Percentiles rank a stretch among this genome's conserved stretches.
These are phyloP conservation scores for Rhodophaea formosa DNA, from an alignment of 2,888 invertebrate genomes.

Conservation along the genomic window DNA sequence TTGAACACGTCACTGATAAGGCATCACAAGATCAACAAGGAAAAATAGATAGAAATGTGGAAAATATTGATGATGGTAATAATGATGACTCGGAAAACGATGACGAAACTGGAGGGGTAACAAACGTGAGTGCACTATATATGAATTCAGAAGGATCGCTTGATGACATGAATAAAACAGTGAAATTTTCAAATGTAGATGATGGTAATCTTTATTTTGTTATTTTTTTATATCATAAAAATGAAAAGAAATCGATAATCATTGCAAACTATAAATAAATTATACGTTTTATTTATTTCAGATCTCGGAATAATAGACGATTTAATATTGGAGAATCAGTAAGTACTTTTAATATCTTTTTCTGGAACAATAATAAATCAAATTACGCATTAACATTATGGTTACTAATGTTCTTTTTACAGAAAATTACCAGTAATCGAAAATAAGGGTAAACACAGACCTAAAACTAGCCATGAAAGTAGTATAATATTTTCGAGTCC, in stretches of 20 bases:
- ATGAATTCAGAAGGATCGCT: constrained; percentile 34
- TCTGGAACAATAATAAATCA: too few species aligned
- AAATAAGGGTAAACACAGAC: background rate
- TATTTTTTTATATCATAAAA: constrained; percentile 17
- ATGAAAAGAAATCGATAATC: background rate
- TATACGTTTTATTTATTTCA: background rate
- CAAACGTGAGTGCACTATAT: constrained; percentile 33
- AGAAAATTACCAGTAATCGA: background rate
- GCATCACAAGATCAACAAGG: background rate
- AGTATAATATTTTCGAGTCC: constrained; percentile 39
- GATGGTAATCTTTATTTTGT: constrained; percentile 51
- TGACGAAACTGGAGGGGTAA: constrained; percentile 16
- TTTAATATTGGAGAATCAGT: background rate
- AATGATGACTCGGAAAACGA: background rate
- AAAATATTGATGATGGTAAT: background rate
- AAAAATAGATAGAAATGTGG: background rate
- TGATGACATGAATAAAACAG: constrained; percentile 55
- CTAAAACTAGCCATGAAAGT: background rate
- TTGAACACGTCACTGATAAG: background rate
- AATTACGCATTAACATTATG: too few species aligned
- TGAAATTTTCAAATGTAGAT: constrained; percentile 54
- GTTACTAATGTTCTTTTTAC: background rate
- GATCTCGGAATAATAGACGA: background rate
- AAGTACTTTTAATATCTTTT: background rate
- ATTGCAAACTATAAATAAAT: background rate